phyloP scores from a whole-genome alignment of 2,797 vertebrate species.

The Momotus momota region DNA sequence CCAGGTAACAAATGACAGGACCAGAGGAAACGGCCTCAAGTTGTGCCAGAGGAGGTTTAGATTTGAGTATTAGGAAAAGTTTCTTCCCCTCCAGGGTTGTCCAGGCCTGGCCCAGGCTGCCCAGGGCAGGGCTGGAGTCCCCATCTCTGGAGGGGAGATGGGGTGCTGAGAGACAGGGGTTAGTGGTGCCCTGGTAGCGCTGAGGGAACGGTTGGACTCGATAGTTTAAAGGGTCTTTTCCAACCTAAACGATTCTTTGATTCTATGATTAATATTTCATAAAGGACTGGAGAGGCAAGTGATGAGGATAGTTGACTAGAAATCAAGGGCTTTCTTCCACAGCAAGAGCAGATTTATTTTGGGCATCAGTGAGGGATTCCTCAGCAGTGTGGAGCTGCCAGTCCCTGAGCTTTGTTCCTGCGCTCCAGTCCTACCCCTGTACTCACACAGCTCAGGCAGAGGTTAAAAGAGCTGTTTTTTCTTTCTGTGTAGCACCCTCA shows the following conservation, averaged over 20 bases:
- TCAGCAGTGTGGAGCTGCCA: background rate
- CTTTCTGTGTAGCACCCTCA: background rate
- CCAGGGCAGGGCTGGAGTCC: background rate
- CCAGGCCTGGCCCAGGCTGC: background rate
- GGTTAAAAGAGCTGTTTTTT: rapidly evolving
- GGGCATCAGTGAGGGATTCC: background rate
- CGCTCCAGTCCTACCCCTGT: background rate
- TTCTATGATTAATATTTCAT: background rate
- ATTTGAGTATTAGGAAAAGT: background rate
- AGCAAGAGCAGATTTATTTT: background rate
- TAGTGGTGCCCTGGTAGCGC: background rate
- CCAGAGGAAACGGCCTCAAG: background rate
- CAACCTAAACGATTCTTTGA: background rate
- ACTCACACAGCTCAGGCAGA: background rate
- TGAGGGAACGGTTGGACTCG: background rate
- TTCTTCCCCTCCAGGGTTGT: background rate
- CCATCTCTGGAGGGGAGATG: background rate
- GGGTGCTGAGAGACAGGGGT: background rate
- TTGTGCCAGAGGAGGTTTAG: background rate
- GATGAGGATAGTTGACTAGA: background rate
- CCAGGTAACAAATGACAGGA: background rate
- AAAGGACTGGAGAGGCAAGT: background rate
- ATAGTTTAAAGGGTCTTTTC: background rate
- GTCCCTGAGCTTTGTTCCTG: background rate
- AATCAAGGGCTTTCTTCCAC: background rate